These are phyloP conservation scores for Lagorchestes hirsutus DNA, from an alignment of 2,797 vertebrate genomes.

Conservation along the genomic window DNA sequence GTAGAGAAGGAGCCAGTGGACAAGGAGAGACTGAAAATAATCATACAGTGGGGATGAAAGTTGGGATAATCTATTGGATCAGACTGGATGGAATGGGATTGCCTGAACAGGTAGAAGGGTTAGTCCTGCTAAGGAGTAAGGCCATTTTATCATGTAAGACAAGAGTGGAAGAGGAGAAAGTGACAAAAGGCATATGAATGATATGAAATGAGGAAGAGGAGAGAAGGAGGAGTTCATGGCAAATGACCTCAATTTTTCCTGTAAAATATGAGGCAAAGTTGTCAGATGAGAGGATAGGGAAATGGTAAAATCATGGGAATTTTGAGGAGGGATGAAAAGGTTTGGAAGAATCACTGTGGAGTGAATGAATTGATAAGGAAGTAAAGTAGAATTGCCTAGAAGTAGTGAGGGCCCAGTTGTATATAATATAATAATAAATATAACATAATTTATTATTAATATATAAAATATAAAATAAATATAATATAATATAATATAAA, in stretches of 20 bases:
- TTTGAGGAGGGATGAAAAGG: background rate
- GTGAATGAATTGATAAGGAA: background rate
- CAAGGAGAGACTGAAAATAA: background rate
- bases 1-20: too few relatives aligned
- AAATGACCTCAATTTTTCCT: background rate
- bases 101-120: background rate
- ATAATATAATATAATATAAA: background rate
- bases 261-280: background rate
- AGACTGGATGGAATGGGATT: background rate
- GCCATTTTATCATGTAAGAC: background rate
- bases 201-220: background rate
- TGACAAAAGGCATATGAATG: background rate
- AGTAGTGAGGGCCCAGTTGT: background rate
- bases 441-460: too few relatives aligned
- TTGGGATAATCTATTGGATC: background rate
- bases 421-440: too few relatives aligned
- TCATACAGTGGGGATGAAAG: background rate
- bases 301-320: background rate
- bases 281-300: background rate
- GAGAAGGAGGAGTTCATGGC: background rate
- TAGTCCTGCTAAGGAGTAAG: background rate
- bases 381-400: background rate
- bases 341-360: background rate
- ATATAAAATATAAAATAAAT: too few relatives aligned
- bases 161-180: background rate